phyloP scores from a whole-genome alignment of 2,888 invertebrate species.

The Cheilosia pagana region DNA sequence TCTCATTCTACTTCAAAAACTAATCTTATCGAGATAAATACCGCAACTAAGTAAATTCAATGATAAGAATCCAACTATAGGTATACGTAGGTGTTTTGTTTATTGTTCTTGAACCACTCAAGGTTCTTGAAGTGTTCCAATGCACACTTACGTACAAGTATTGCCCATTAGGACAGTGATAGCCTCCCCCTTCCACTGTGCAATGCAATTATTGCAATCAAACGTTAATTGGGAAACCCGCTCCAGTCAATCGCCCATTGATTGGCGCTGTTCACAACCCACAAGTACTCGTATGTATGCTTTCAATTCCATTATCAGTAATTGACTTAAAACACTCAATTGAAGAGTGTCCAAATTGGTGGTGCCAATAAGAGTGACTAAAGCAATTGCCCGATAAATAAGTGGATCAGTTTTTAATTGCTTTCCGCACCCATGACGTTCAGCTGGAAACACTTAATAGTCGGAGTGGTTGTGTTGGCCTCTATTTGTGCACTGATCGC shows the following conservation, averaged over 20 bases:
- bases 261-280: background rate
- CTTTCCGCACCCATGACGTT: constrained; percentile 36
- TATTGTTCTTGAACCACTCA: background rate
- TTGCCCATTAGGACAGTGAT: background rate
- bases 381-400: constrained; percentile 12
- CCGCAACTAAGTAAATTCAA: background rate
- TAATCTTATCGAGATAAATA: constrained; percentile 26
- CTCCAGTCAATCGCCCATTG: constrained; percentile 19
- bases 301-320: constrained; percentile 52
- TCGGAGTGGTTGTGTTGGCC: constrained; percentile 30
- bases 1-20: background rate
- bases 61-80: constrained; percentile 5
- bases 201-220: constrained; percentile 26
- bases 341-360: constrained; percentile 38
- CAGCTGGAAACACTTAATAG: constrained; percentile 61
- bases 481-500: constrained; percentile 24
- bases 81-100: background rate
- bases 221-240: constrained; percentile 30
- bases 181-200: background rate
- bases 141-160: background rate
- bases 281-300: background rate
- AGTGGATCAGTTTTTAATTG: constrained; percentile 61
- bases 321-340: constrained; percentile 34
- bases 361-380: constrained; percentile 2
- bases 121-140: background rate